Base-by-base conservation (phyloP, 2,888 invertebrate genomes). In the Lasioglossum figueresi region DNA sequence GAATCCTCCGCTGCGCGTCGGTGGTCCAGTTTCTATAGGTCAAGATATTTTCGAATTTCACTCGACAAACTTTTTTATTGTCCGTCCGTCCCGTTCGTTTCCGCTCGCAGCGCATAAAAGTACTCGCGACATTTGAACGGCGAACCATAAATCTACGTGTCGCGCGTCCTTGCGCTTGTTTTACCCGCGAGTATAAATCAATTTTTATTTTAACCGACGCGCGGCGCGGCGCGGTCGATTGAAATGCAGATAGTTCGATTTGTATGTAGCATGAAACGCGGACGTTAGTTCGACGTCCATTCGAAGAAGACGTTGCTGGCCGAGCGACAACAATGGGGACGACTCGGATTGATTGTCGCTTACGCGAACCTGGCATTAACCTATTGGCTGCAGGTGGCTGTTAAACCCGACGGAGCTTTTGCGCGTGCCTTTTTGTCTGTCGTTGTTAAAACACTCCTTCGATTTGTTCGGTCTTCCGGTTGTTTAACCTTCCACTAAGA, bases 121-220 rank as follows among this genome's bases (percentile, higher is more conserved):
- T 63, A 63, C 19, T 19, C 63, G 63, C 19, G 63, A 63, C 63
- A 19, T 63, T 31, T 19, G 63, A 31, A 63, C 63, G 31, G 31
- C 31, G 6, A 31, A 31, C 31, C 16, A 63, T 63, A 63, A 63
- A 63, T 63, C 63, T 8, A 6, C 16, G 63, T 2, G 63, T 2
- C 63, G 52, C 52, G 27, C 59, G 59, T 63, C 59, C 59, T 63
- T 63, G 59, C 59, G 59, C 59, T 31, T 63, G 59, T 63, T 63
- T 63, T 27, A 63, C 12, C 16, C 14, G 31, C 63, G 63, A 19
- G 63, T 19, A 63, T 63, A 31, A 63, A 63, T 63, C 31, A 63
- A 27, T 63, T 63, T 63, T 63, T 63, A 31, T 63, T 63, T 31
- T n/a, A 31, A 19, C 31, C 63, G 31, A 31, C 31, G 31, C 12